Percentiles rank a stretch among this genome's conserved stretches.
phyloP scores from a whole-genome alignment of 2,797 vertebrate genomes.

The Squalus acanthias region DNA sequence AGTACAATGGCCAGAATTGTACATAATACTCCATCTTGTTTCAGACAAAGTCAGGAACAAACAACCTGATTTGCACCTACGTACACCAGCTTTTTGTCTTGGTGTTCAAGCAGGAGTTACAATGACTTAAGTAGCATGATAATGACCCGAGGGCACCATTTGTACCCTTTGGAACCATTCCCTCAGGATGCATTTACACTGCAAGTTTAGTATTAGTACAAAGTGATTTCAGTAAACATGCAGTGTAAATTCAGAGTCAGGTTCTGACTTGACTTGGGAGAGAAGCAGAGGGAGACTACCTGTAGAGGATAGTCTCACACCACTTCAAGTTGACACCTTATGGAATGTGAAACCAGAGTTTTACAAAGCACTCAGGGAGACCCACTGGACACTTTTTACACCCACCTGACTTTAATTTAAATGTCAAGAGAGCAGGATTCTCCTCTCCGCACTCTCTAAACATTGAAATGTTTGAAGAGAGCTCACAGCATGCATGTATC shows the following conservation, averaged over 20 bases:
- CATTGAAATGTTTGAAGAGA: no score
- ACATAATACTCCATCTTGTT: no score
- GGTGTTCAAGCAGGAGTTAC: not conserved
- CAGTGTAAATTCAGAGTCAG: no score
- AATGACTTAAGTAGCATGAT: not conserved
- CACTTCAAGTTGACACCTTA: not conserved
- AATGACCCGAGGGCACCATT: not conserved
- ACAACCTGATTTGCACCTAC: not conserved
- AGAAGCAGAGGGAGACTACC: not conserved
- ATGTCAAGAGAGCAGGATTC: not conserved
- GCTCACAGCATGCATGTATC: no score
- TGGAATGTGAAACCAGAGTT: not conserved
- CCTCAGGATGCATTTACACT: no score
- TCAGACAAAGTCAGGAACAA: not conserved
- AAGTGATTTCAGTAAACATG: no score
- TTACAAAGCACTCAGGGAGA: not conserved
- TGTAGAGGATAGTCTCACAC: not conserved
- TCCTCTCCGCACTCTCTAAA: no score
- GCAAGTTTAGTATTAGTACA: no score
- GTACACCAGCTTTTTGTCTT: not conserved
- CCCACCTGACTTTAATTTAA: no score
- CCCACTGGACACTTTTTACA: no score
- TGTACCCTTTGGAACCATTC: not conserved
- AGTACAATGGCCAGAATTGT: no score
- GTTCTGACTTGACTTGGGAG: no score